These are phyloP conservation scores for Alligator mississippiensis DNA, from an alignment of 2,113 vertebrate species.

Conservation along the genomic window DNA sequence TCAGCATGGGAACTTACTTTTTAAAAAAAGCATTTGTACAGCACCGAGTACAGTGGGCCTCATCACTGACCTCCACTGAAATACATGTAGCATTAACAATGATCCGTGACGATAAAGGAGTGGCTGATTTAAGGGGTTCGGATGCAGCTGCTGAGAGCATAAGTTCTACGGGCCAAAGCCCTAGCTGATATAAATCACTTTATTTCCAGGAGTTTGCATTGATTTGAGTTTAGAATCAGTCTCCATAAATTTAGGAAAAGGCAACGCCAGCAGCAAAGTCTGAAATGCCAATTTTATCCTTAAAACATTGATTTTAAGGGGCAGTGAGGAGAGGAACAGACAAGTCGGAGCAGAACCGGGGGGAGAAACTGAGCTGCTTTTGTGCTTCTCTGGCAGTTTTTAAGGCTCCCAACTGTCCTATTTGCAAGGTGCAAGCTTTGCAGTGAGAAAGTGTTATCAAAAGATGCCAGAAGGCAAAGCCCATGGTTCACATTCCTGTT, in stretches of 20 bases:
- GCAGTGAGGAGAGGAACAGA: neutral
- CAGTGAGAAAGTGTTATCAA: neutral
- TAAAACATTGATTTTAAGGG: neutral
- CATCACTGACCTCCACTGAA: neutral
- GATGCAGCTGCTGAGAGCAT: neutral
- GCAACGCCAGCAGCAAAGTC: neutral
- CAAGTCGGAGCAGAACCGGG: rapidly evolving
- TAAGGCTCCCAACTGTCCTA: neutral
- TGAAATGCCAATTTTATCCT: neutral
- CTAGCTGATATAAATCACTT: neutral
- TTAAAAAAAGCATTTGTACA: neutral
- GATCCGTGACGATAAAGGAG: neutral
- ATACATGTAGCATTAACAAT: neutral
- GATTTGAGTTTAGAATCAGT: neutral
- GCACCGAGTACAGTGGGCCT: neutral
- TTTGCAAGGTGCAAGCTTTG: neutral
- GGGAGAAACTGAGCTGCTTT: neutral
- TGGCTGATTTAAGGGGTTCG: neutral
- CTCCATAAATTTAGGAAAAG: neutral
- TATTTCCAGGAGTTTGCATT: neutral
- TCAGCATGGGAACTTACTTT: neutral
- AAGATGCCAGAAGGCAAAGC: neutral
- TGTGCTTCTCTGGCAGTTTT: neutral
- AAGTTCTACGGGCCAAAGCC: neutral
- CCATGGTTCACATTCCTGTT: neutral